Evolutionary conservation across 2,113 vertebrate species (phyloP), one percentile per base, ranked within the genome.

Genomic region (Actinemys pallida): DNA sequence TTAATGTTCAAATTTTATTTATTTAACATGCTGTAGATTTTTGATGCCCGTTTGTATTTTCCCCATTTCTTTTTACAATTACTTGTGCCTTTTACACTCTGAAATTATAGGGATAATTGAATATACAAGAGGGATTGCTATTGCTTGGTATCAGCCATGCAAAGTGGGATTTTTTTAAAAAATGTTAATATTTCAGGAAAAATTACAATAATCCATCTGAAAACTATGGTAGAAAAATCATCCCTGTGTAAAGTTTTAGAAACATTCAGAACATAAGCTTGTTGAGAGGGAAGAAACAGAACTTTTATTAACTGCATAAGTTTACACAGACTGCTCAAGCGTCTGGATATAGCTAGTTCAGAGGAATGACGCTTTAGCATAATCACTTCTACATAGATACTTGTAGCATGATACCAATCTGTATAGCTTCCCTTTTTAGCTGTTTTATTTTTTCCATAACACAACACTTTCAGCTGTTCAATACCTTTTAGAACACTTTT

Each of bases 51-150:
- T 1, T 29, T 42, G 1, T 76, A 94, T 87, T 93, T 94, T 4
- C 1, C 8, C 6, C 31, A n/a, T 12, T 69, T n/a, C 3, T 80
- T 82, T 95, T 29, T 47, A 27, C 39, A 82, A 35, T 0, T 0
- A 24, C 56, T 50, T 8, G 1, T 2, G 1, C 35, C 42, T 86
- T 86, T 35, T 12, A 84, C 31, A 82, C 7, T 25, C 56, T 75
- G 56, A 91, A 91, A 83, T 8, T 47, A 83, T 54, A n/a, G 56
- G 25, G 6, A 13, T 29, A 75, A 6, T 52, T 17, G 7, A 93
- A 84, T 5, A 84, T 4, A 88, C 16, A 83, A 87, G 62, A 89
- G 10, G 7, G 57, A 5, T 6, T 69, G 35, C 3, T 53, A 31
- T 11, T 2, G 59, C 9, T 25, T 54, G 8, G 4, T 10, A 1